Evolutionary conservation across 2,113 vertebrate species (phyloP), one percentile per base, ranked within the genome.

Genomic region (Bungarus multicinctus): DNA sequence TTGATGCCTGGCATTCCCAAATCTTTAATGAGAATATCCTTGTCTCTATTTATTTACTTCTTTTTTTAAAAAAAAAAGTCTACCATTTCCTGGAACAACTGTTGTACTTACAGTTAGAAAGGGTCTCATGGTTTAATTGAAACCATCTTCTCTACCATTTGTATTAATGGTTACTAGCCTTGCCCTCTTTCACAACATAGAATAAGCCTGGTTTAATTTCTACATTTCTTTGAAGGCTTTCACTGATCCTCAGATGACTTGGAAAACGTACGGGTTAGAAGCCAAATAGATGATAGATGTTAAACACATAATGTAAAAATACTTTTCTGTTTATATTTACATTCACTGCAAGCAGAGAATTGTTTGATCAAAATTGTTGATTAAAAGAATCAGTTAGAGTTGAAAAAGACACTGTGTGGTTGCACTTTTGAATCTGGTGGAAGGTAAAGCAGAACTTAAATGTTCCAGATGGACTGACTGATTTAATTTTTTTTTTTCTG

Each of bases 381-480:
- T 97, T 95, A 97, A 97, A 97, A 96, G 95, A 94, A 94, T 34
- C n/a, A 95, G 94, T 74, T 94, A 93, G 95, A 93, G 94, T 95
- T 96, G 94, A 90, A 95, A 95, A 87, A 58, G 94, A 95, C 30
- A 34, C 4, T 93, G 94, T 95, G 89, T 96, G 95, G 95, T 92
- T 96, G 90, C 64, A 94, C 97, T 81, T 74, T 81, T 81, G 16
- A 94, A 97, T 97, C 96, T 96, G 96, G 96, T 94, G 3, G 50
- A 60, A 52, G 55, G 16, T 94, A 93, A n/a, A 95, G 74, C 43
- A 34, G 92, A 91, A 58, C 58, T 96, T 96, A 96, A 96, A 95
- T 91, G 88, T 81, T 95, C 95, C 96, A 96, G 95, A 93, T 92
- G 90, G 94, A 95, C 11, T 74, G 47, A 88, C 93, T 64, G 87